phyloP scores from a whole-genome alignment of 1,140 invertebrate genomes.

The Sinella curviseta region DNA sequence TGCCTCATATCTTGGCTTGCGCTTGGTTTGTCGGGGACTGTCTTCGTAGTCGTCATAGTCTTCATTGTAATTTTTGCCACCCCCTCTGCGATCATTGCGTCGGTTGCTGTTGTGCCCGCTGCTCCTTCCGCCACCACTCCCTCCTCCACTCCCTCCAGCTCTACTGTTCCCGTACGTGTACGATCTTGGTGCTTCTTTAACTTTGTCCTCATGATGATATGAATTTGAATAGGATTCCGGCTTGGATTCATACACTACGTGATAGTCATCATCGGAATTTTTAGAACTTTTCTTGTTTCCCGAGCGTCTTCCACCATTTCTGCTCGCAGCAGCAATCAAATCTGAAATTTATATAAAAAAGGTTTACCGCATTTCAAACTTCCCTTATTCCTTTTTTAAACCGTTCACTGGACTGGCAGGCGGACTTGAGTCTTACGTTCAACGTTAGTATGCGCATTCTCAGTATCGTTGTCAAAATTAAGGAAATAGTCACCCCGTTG shows the following conservation, averaged over 20 bases:
- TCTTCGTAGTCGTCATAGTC: conserved; percentile 7
- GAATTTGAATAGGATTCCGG: not conserved
- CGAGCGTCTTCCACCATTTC: not conserved
- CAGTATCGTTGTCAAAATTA: not conserved
- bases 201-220: not conserved
- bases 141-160: not conserved
- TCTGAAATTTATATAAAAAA: not conserved
- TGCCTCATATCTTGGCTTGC: not conserved
- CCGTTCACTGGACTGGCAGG: too few species aligned
- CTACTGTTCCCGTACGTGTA: not conserved
- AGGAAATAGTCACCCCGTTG: not conserved
- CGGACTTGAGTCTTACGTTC: not conserved
- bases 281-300: not conserved
- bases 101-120: not conserved
- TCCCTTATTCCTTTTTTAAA: too few species aligned
- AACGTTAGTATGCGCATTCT: not conserved
- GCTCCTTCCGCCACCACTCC: not conserved
- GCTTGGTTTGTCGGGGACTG: not conserved
- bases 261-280: not conserved
- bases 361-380: not conserved
- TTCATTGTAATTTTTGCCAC: not conserved
- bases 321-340: not conserved
- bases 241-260: conserved; percentile 9
- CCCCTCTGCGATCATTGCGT: not conserved
- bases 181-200: not conserved